Evolutionary conservation across 2,113 vertebrate genomes (phyloP).

Genomic region (Sminthopsis crassicaudata): DNA sequence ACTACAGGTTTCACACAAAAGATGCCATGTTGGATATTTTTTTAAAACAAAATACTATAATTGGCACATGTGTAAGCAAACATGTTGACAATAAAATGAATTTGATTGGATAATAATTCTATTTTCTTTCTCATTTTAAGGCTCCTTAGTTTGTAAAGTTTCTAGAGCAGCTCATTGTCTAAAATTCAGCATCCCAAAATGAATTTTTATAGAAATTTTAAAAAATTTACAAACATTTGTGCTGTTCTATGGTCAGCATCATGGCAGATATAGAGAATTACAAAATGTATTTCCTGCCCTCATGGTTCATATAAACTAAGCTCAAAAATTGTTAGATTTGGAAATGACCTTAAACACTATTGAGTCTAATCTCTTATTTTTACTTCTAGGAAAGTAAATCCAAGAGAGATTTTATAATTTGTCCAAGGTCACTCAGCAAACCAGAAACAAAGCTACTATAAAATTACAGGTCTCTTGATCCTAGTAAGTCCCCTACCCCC

Average conservation of each 20-base stretch:
- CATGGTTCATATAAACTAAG: neutral
- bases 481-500: neutral
- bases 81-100: neutral
- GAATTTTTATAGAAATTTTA: neutral
- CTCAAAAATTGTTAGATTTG: neutral
- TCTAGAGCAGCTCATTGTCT: neutral
- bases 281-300: neutral
- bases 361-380: neutral
- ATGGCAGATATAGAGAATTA: neutral
- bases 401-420: neutral
- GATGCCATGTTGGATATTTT: neutral
- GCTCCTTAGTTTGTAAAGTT: neutral
- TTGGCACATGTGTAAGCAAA: conserved; percentile 36
- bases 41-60: conserved; percentile 10
- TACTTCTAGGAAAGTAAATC: neutral
- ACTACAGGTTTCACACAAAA: neutral
- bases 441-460: neutral
- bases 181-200: neutral
- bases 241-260: neutral
- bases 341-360: neutral
- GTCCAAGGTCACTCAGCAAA: neutral
- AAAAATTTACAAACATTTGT: neutral
- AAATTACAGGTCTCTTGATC: neutral
- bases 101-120: conserved; percentile 15
- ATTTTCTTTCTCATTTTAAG: conserved; percentile 19